These are phyloP conservation scores for Yponomeuta sedellus DNA, from an alignment of 2,888 invertebrate species.

Conservation along the genomic window DNA sequence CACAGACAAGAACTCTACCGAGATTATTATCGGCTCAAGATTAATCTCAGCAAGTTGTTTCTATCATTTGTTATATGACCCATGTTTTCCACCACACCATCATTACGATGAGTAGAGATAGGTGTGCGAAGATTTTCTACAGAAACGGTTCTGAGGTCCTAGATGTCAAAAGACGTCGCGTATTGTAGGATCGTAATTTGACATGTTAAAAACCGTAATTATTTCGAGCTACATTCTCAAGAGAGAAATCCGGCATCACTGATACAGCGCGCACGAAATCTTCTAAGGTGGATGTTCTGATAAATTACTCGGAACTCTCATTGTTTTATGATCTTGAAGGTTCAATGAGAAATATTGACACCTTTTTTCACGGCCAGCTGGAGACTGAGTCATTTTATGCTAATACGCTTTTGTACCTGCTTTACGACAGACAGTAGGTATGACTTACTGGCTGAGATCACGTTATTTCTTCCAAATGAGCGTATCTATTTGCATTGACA, in stretches of 20 bases:
- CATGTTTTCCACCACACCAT: too few species aligned
- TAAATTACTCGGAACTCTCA: neutral
- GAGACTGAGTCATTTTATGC: neutral
- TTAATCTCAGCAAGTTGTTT: neutral
- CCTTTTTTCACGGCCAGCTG: neutral
- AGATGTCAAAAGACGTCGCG: neutral
- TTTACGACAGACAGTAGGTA: conserved; percentile 1
- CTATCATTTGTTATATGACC: neutral
- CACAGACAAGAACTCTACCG: neutral
- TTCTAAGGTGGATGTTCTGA: neutral
- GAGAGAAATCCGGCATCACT: neutral
- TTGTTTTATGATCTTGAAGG: neutral
- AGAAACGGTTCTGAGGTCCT: too few species aligned
- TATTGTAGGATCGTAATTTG: neutral
- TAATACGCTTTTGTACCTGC: neutral
- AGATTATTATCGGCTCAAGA: conserved; percentile 1
- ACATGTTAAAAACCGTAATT: neutral
- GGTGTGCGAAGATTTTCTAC: too few species aligned
- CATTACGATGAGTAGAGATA: too few species aligned
- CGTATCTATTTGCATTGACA: conserved; percentile 2
- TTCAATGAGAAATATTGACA: neutral
- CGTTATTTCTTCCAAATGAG: conserved; percentile 6
- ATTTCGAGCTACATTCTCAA: neutral
- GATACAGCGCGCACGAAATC: neutral
- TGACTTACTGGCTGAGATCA: conserved; percentile 9